Percentiles rank a stretch among this genome's conserved stretches.
phyloP scores from a whole-genome alignment of 2,113 vertebrate species.

The Trogon surrucura region DNA sequence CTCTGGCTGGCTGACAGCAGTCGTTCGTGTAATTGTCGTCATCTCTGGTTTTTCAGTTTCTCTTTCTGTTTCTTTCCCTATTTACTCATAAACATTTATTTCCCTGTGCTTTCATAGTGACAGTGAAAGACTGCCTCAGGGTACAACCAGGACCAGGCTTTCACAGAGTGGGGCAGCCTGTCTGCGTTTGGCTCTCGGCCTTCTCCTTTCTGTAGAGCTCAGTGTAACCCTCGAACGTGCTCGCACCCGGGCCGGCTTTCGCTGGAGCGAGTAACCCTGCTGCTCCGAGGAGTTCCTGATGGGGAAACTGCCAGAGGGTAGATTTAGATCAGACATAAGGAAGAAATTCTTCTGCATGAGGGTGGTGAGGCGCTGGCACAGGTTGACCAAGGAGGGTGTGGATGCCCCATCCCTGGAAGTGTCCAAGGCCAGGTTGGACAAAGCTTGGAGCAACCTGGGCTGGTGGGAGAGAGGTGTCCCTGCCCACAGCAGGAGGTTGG shows the following conservation, averaged over 20 bases:
- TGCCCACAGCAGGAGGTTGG: no score
- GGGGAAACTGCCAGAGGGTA: neutral
- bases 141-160: neutral
- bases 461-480: no score
- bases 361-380: no score
- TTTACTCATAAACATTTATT: neutral
- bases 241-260: neutral
- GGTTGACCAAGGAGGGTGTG: no score
- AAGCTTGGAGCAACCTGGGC: no score
- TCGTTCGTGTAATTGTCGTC: neutral
- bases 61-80: neutral
- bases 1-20: neutral
- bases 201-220: neutral
- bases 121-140: neutral
- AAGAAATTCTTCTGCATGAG: no score
- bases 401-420: no score
- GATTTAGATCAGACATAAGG: no score
- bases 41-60: neutral
- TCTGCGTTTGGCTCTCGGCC: neutral
- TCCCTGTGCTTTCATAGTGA: neutral
- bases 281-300: accelerated
- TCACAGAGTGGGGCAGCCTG: neutral
- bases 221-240: neutral
- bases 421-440: no score
- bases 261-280: neutral